Base-by-base conservation (phyloP, 2,113 vertebrate species). In the Sebastes schlegelii region DNA sequence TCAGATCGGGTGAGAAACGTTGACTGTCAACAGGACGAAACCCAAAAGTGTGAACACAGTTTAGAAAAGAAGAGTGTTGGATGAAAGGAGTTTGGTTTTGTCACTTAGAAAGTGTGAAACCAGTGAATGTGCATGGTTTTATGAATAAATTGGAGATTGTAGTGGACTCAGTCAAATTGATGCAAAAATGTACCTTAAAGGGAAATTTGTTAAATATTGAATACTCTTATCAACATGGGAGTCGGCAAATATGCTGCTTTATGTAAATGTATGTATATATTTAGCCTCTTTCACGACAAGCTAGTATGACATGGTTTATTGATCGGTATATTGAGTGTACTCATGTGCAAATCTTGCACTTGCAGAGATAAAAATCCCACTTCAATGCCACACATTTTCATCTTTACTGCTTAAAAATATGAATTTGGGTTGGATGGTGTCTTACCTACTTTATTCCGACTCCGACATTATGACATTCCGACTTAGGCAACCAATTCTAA, bases 71-170 rank as follows among this genome's bases (percentile, higher is more conserved):
- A 65, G 52, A 21, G 23, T 17, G 74, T 70, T 43, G 54, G 72
- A 67, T 79, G 45, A 65, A 40, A 26, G 52, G 48, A 43, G 68
- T n/a, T 23, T 64, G 23, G 21, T 54, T 74, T 46, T 58, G n/a
- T 12, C 43, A 16, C 46, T 54, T 11, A 58, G 11, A 63, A 49
- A 14, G 60, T 48, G 26, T 73, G 45, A 71, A 82, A 48, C 26
- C 49, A 7, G 48, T n/a, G 67, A 55, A 52, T 62, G 8, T 49
- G 49, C 6, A 10, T 6, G 0, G 17, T n/a, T 74, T 52, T 58
- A 60, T 74, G 60, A 82, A 60, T 77, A 71, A 79, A 48, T 52
- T 13, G 52, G 45, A 79, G 17, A 63, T 54, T 40, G 10, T 14
- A 48, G n/a, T 61, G 19, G 13, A 19, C 8, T 67, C 70, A 55